Evolutionary conservation across 2,888 invertebrate genomes (phyloP).

Genomic region (Macrophya alboannulata): DNA sequence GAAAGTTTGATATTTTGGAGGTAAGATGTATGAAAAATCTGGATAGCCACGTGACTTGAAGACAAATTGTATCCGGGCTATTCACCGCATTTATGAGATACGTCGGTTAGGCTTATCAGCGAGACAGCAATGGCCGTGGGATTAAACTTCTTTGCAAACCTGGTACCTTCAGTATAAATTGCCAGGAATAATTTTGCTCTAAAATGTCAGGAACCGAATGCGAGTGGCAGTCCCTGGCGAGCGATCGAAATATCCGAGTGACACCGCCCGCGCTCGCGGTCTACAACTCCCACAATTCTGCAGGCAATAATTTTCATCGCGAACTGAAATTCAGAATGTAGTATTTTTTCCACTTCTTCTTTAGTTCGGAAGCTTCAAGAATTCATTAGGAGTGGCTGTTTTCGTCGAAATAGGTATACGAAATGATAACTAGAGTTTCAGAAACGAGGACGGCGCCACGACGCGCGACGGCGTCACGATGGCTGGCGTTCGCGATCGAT

Average conservation of each 20-base stretch:
- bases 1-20: background rate
- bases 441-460: constrained; percentile 62
- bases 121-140: background rate
- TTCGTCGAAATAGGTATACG: background rate
- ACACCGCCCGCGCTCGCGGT: background rate
- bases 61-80: background rate
- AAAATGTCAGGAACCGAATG: background rate
- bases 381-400: background rate
- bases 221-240: background rate
- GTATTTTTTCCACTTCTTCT: background rate
- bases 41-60: background rate
- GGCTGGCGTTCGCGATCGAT: constrained; percentile 66
- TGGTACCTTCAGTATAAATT: background rate
- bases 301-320: background rate
- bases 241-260: constrained; percentile 12
- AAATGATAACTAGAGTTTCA: background rate
- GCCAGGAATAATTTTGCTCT: background rate
- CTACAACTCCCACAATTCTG: background rate
- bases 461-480: constrained; percentile 67
- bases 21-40: background rate
- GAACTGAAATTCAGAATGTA: background rate
- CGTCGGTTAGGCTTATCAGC: background rate
- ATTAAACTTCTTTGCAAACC: background rate
- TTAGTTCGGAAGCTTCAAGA: background rate
- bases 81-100: background rate